phyloP scores from a whole-genome alignment of 1,140 invertebrate genomes.

The Pseudobourletiella spinata region DNA sequence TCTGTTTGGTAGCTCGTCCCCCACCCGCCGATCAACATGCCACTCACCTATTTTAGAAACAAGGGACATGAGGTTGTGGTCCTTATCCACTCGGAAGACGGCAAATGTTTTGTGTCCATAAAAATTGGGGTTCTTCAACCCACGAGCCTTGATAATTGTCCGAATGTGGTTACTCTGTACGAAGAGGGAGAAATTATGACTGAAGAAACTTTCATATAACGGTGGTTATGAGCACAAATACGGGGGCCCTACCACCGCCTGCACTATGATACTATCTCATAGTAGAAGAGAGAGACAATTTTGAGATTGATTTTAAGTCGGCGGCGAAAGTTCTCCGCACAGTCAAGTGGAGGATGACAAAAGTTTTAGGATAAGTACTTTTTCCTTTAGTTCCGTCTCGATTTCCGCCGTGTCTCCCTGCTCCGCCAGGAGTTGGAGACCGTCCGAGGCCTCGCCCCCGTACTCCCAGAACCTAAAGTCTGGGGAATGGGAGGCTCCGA shows the following conservation, averaged over 20 bases:
- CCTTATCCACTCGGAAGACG: constrained; percentile 75
- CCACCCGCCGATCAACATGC: too few relatives aligned
- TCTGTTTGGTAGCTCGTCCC: too few relatives aligned
- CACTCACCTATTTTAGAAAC: constrained; percentile 89
- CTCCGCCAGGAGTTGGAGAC: constrained; percentile 85
- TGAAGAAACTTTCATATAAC: too few relatives aligned
- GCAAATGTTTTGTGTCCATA: constrained; percentile 73
- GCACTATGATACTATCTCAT: too few relatives aligned
- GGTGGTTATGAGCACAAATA: too few relatives aligned
- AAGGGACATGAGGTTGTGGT: constrained; percentile 80
- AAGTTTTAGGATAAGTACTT: too few relatives aligned
- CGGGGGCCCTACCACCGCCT: too few relatives aligned
- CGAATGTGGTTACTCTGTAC: constrained; percentile 60
- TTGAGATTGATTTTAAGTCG: too few relatives aligned
- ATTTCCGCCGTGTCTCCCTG: constrained; percentile 82
- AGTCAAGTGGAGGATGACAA: too few relatives aligned
- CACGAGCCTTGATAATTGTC: constrained; percentile 84
- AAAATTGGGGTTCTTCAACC: constrained; percentile 86
- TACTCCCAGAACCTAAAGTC: constrained; percentile 92
- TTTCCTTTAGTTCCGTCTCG: constrained; percentile 78
- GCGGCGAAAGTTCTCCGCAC: too few relatives aligned
- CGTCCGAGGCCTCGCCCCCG: constrained; percentile 79
- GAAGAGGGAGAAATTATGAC: too few relatives aligned
- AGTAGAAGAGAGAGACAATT: too few relatives aligned
- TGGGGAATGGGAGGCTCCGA: constrained; percentile 85